Base-by-base conservation (phyloP, 2,797 vertebrate genomes). In the Scolopax rusticola region DNA sequence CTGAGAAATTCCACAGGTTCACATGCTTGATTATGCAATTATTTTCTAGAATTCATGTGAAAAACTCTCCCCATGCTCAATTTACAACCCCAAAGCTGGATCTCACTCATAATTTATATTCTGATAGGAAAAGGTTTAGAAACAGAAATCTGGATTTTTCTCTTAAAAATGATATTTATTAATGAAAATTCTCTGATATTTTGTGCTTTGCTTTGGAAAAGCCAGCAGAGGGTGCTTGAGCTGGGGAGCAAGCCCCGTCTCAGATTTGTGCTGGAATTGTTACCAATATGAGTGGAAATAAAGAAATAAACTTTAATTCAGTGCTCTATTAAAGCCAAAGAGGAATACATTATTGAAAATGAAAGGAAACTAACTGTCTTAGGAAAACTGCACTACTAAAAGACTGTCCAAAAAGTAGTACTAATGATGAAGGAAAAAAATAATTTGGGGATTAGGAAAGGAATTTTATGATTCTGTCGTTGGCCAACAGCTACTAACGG, bases 211-310 rank as follows among this genome's bases (percentile, higher is more conserved):
- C 87, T 84, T 71, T 84, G 65, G 57, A 60, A 87, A 89, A 78
- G 67, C 95, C 97, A 97, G 96, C 90, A 97, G 97, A 97, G 95
- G 97, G 97, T 81, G 95, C 90, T 77, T 90, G 90, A 87, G 9
- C 21, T 74, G 75, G 88, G 65, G 16, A 89, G 24, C 51, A 74
- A 93, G 48, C 43, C 74, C 84, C 2, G 0, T 53, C 71, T 67
- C 74, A 73, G 47, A 69, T 89, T 67, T 84, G 27, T 71, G 20
- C 23, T 32, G 28, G 38, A 43, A 61, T 17, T 65, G 38, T 8
- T 65, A 56, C 74, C 5, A 45, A 8, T 36, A 21, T 2, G 8
- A 73, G 19, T 12, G 25, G 32, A n/a, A 90, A 87, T 69, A 51
- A 60, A 45, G 17, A 63, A 63, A 16, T 21, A 57, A 74, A 63